phyloP scores from a whole-genome alignment of 2,113 vertebrate genomes.

The Xerus inauris region DNA sequence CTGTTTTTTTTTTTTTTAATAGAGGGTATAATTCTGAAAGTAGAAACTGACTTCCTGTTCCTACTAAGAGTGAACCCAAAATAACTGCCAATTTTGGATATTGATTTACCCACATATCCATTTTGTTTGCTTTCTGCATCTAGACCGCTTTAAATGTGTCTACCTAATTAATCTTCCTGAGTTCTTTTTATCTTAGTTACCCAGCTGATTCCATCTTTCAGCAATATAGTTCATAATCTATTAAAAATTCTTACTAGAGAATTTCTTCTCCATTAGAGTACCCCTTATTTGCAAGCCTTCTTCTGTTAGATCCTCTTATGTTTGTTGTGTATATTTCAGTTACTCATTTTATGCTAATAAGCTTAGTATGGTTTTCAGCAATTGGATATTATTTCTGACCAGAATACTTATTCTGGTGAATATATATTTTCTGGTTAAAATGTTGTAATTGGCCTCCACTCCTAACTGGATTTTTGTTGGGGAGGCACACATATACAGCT shows the following conservation, averaged over 20 bases:
- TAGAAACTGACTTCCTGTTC: not conserved
- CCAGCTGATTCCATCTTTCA: not conserved
- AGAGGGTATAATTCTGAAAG: not conserved
- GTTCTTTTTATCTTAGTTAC: not conserved
- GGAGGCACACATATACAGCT: not conserved
- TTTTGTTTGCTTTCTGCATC: not conserved
- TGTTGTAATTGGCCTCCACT: not conserved
- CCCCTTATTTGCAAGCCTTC: not conserved
- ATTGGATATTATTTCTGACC: not conserved
- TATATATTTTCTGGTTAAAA: not conserved
- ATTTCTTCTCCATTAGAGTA: not conserved
- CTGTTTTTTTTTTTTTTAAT: not conserved
- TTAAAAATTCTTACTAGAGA: not conserved
- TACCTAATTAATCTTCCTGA: not conserved
- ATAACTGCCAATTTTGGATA: not conserved
- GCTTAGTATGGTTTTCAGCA: not conserved
- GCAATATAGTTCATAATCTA: not conserved
- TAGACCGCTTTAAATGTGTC: not conserved
- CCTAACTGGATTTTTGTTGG: not conserved
- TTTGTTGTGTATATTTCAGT: not conserved
- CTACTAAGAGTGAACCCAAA: not conserved
- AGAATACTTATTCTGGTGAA: not conserved
- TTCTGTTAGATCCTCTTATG: not conserved
- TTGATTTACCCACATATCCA: not conserved
- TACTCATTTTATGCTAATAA: not conserved